Base-by-base conservation (phyloP, 2,113 vertebrate genomes). In the Hypocryptadius cinnamomeus region DNA sequence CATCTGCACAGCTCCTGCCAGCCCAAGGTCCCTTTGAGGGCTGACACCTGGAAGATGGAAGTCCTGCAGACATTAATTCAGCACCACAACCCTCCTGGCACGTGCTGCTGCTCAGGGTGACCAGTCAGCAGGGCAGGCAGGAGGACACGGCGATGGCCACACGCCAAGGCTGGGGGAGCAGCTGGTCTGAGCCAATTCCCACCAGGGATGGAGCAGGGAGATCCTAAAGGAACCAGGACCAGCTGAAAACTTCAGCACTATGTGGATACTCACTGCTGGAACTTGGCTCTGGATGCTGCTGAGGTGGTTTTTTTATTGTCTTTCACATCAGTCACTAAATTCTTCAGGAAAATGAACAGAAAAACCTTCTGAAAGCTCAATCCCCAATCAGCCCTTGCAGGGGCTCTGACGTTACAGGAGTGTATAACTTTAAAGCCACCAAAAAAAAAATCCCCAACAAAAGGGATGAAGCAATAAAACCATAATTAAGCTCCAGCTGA, bases 381-480 rank as follows among this genome's bases (percentile, higher is more conserved):
- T 66, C 54, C 91, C 89, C 35, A 39, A 7, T 3, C 79, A 57
- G 33, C 57, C 35, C 47, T 56, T 56, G 81, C 63, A 87, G 39
- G 74, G 68, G 18, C 66, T 82, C 66, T 85, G 93, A 73, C 0
- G 3, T 89, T 61, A 61, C 50, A 28, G 0, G 30, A 82, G 19
- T 15, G 4, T 30, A 15, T 59, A 25, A 85, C 79, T 92, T 81
- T 56, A 87, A 86, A 89, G 78, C 87, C 78, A 82, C 73, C 45
- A 60, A 72, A 86, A 73, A 73, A 79, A 85, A 89, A 77, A 56
- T 20, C 51, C 37, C 66, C 33, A 44, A 10, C 79, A 59, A 83
- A 85, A 89, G 40, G 81, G 91, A 89, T 47, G 60, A 37, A 66
- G 93, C 50, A 93, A 95, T 83, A 95, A 96, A 95, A 48, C 39